Percentiles rank a stretch among this genome's conserved stretches.
Conservation (phyloP, 37 sponge, comb jelly and placozoan species). For the Chondrosia reniformis region DNA sequence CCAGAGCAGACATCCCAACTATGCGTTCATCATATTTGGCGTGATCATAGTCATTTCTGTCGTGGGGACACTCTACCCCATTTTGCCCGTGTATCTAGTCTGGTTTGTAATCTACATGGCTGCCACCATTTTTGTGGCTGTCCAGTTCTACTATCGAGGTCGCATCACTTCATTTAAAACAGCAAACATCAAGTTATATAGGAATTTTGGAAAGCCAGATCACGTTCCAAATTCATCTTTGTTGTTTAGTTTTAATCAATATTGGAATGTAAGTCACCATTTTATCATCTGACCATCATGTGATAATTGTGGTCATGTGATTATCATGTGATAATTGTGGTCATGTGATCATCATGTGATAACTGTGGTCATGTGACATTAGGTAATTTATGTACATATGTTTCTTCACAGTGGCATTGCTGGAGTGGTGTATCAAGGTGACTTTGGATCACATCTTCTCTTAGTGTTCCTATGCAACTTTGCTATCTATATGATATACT, state of each 20-base stretch:
- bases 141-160: slow-evolving; percentile 2
- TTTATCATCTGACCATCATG: slow-evolving; percentile 6
- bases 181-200: background rate
- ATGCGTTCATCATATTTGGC: slow-evolving; percentile 43
- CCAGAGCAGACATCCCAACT: slow-evolving; percentile 77
- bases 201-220: background rate
- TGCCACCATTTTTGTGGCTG: background rate
- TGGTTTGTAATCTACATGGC: slow-evolving; percentile 9
- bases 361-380: background rate
- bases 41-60: slow-evolving; percentile 65
- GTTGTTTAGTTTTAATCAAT: no score
- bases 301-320: background rate
- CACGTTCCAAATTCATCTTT: no score
- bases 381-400: no score
- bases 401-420: background rate
- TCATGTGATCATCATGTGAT: slow-evolving; percentile 10
- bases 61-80: slow-evolving; percentile 46
- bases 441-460: slow-evolving; percentile 11
- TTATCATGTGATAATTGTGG: background rate
- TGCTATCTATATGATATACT: slow-evolving; percentile 10
- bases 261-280: no score
- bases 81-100: background rate
- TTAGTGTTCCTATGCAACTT: slow-evolving; percentile 10
- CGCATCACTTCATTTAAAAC: background rate
- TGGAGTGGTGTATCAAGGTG: background rate